A percentile compares a stretch with the other conserved stretches of the same genome.
Conservation (phyloP, 2,888 invertebrate species). For the Artemia sinica region DNA sequence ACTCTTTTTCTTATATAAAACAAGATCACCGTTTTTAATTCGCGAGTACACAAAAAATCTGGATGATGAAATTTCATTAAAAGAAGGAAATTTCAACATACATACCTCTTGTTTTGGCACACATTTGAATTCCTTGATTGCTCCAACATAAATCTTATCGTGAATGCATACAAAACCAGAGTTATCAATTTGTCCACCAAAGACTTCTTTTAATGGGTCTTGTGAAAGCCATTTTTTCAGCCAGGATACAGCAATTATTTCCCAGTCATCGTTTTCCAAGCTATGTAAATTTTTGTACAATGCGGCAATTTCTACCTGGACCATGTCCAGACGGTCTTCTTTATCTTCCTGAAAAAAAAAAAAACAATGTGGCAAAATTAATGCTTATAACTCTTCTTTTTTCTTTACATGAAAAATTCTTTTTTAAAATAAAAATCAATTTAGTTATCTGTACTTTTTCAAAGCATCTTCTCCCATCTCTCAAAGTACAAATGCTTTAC, state of each 20-base stretch:
- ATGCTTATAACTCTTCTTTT: neutral
- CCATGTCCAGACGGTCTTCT: neutral
- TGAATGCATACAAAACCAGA: slow-evolving; percentile 35
- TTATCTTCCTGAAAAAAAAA: too few species aligned
- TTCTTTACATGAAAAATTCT: neutral
- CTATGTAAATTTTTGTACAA: slow-evolving; percentile 26
- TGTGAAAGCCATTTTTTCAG: slow-evolving; percentile 36
- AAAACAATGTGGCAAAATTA: too few species aligned
- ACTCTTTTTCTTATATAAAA: too few species aligned
- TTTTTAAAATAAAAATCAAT: too few species aligned
- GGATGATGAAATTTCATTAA: neutral
- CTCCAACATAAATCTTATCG: slow-evolving; percentile 34
- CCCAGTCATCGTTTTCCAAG: slow-evolving; percentile 29
- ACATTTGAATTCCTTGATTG: slow-evolving; percentile 35
- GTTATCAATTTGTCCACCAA: slow-evolving; percentile 35
- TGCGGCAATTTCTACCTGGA: slow-evolving; percentile 25
- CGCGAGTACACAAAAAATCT: too few species aligned
- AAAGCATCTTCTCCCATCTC: too few species aligned
- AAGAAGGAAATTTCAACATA: slow-evolving; percentile 4
- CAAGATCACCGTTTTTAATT: too few species aligned
- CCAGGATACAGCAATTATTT: slow-evolving; percentile 40
- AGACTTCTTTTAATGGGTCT: slow-evolving; percentile 25
- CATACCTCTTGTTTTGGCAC: slow-evolving; percentile 31
- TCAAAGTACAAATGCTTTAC: too few species aligned
- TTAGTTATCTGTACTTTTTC: too few species aligned